These are phyloP conservation scores for Microplitis demolitor DNA, from an alignment of 1,140 invertebrate species.

Conservation along the genomic window DNA sequence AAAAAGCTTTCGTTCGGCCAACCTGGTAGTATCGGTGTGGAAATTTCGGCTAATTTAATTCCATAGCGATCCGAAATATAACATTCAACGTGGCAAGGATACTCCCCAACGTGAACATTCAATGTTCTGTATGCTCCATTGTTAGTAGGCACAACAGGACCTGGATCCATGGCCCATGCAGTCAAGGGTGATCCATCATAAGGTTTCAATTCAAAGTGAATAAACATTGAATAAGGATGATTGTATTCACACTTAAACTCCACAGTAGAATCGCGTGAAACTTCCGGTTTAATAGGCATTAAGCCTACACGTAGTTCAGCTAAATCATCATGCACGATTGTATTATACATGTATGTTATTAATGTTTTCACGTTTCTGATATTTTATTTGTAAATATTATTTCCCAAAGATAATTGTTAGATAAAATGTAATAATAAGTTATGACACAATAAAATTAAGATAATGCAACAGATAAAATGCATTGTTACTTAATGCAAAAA, in stretches of 20 bases:
- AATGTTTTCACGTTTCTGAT: not conserved
- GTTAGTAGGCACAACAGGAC: slow-evolving; percentile 26
- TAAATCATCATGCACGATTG: slow-evolving; percentile 43
- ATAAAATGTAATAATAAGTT: no score
- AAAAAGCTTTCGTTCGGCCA: slow-evolving; percentile 40
- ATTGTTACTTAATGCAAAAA: not conserved
- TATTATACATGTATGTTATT: not conserved
- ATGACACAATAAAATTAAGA: not conserved
- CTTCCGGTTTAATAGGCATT: slow-evolving; percentile 55
- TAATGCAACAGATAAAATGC: not conserved
- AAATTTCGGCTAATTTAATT: slow-evolving; percentile 45
- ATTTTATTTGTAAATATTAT: not conserved
- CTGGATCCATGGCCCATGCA: slow-evolving; percentile 21
- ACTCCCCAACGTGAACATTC: slow-evolving; percentile 36
- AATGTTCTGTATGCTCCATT: slow-evolving; percentile 38
- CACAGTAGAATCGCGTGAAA: slow-evolving; percentile 49
- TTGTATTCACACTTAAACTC: slow-evolving; percentile 63
- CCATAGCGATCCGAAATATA: slow-evolving; percentile 37
- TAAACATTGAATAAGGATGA: slow-evolving; percentile 50
- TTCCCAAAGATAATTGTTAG: not conserved
- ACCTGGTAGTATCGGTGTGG: slow-evolving; percentile 50
- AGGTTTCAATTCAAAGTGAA: slow-evolving; percentile 54
- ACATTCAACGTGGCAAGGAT: slow-evolving; percentile 47
- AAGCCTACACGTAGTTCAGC: slow-evolving; percentile 63
- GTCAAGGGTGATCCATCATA: slow-evolving; percentile 38